Evolutionary conservation across 2,888 invertebrate species (phyloP), one percentile per base, ranked within the genome.

Genomic region (Amphimallon solstitiale): DNA sequence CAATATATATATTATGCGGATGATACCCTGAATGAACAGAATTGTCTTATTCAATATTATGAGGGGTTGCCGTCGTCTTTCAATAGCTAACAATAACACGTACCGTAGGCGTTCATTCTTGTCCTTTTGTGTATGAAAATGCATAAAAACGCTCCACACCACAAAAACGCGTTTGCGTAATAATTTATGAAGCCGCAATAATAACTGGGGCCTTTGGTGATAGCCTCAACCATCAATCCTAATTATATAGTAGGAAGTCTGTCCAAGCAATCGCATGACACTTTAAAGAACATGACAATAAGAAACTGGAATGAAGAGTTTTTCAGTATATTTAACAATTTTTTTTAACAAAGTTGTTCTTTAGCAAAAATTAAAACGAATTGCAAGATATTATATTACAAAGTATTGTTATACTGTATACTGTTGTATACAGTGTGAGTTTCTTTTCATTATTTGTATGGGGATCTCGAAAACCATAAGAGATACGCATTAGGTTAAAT

Each of bases 1-100:
- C 54, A 54, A 54, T 54, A 54, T n/a, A n/a, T n/a, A n/a, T 54
- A 54, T 54, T 38, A 40, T 21, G 14, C 21, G 21, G 54, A 54
- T 54, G 54, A 21, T 38, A 21, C 54, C 54, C 21, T 1, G 2
- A 38, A 38, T 38, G 54, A 37, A 38, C n/a, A 12, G 40, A 52
- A 54, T 54, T 54, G 54, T 54, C 40, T 54, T 54, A 54, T 54
- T 54, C 54, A 54, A 54, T 40, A 38, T 34, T 54, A 38, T 19
- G 19, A 21, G 14, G 19, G 38, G 38, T 7, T 17, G 12, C 6
- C 38, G 54, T n/a, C 38, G 54, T 38, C 40, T 38, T 54, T 54
- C 40, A 54, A 54, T 38, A 19, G 54, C 49, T 21, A 40, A 54
- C 54, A 54, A 54, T 54, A 40, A 54, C 43, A 43, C 54, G 40